Conservation (phyloP, 2,113 vertebrate species). For the cattle (Bos taurus) region DNA sequence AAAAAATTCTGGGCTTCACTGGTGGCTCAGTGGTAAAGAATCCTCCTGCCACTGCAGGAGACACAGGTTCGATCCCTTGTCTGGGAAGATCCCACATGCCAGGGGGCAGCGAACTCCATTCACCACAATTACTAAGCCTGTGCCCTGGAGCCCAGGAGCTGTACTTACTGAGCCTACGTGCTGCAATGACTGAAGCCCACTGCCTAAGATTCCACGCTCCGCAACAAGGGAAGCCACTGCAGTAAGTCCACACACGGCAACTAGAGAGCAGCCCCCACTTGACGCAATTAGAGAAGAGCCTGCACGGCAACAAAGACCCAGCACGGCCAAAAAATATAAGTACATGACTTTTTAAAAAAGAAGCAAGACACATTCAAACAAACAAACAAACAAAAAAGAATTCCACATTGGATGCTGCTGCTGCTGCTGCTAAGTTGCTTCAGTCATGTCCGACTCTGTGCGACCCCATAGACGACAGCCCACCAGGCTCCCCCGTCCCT, state of each 20-base stretch:
- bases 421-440: too few relatives aligned
- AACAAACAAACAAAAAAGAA: not conserved
- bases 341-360: not conserved
- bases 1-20: not conserved
- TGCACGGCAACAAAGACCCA: not conserved
- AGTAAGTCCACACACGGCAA: not conserved
- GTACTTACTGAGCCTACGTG: not conserved
- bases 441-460: too few relatives aligned
- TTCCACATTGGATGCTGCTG: too few relatives aligned
- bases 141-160: not conserved
- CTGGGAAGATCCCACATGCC: not conserved
- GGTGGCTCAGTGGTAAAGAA: not conserved
- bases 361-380: not conserved
- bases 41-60: not conserved
- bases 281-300: not conserved
- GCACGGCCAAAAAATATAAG: not conserved
- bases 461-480: too few relatives aligned
- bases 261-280: not conserved
- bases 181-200: not conserved
- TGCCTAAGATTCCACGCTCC: accelerated
- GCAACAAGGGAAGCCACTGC: not conserved
- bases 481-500: too few relatives aligned
- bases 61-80: not conserved
- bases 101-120: not conserved
- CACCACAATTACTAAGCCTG: not conserved